Base-by-base conservation (phyloP, 2,888 invertebrate genomes). In the Ornithoptera priamus region DNA sequence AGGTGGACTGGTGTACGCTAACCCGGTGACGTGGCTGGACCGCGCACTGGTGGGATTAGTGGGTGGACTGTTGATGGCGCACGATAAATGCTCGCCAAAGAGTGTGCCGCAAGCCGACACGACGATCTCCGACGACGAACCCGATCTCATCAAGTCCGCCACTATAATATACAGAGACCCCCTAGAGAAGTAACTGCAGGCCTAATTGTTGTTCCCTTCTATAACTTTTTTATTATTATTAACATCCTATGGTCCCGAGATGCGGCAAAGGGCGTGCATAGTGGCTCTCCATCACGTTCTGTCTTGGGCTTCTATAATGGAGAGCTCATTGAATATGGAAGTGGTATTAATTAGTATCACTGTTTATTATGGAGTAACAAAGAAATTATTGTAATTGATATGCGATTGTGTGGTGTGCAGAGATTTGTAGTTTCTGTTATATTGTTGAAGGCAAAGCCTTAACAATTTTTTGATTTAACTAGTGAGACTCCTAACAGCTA, bases 21-120 rank as follows among this genome's bases (percentile, higher is more conserved):
- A 97, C 82, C 96, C 97, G 0, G 96, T 98, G 70, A 98, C 98
- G 71, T 99, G 99, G 99, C 90, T 98, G 72, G 98, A 99, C 90
- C 95, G 97, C 61, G 95, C 97, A 0, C 90, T 98, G n/a, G 96
- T 98, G 1, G 95, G 97, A 2, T 92, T 97, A 71, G 95, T 96
- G 1, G 96, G 96, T 17, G 96, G 96, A 1, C 84, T 97, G 46
- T 94, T 96, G 20, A 93, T 95, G 84, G 90, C 93, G 0, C 93
- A 94, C 79, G 84, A 89, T 80, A 93, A 93, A 73, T 87, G 89
- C 73, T 80, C 87, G 6, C 81, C 82, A n/a, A 86, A 88, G 74
- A 75, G 68, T 20, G 75, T 68, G 15, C 59, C 58, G 7, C 59
- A 78, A 67, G 71, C 71, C 5, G 68, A 73, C 36, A 71, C 75